A percentile compares a stretch with the other conserved stretches of the same genome.
Evolutionary conservation across 2,888 invertebrate genomes (phyloP).

Genomic region (Serripes groenlandicus): DNA sequence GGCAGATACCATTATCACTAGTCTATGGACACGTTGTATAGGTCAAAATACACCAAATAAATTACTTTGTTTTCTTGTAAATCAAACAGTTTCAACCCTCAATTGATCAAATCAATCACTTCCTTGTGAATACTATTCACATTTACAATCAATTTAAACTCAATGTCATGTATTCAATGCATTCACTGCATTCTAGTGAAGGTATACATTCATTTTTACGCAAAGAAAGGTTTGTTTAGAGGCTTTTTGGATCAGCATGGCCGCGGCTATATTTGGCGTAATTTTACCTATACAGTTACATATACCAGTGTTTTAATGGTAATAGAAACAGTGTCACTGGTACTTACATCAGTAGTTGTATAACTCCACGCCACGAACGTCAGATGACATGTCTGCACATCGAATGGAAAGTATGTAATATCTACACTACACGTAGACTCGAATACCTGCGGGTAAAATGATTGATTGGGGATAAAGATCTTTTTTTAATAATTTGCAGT

Average conservation of each 20-base stretch:
- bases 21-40: no score
- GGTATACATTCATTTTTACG: neutral
- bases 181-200: neutral
- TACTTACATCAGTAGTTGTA: neutral
- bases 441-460: slow-evolving; percentile 17
- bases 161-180: neutral
- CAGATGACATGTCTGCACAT: slow-evolving; percentile 22
- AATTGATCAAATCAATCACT: neutral
- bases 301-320: neutral
- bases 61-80: no score
- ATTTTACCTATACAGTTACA: neutral
- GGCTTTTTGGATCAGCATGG: neutral
- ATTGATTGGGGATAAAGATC: no score
- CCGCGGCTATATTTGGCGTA: neutral
- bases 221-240: neutral
- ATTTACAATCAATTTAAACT: neutral
- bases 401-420: slow-evolving; percentile 35
- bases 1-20: no score
- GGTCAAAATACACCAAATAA: no score
- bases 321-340: neutral
- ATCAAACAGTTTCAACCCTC: no score
- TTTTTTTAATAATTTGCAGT: no score
- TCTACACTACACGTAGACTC: slow-evolving; percentile 31
- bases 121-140: neutral
- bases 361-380: slow-evolving; percentile 39